Evolutionary conservation across 1,140 invertebrate genomes (phyloP).

Genomic region (Dendrolimus kikuchii): DNA sequence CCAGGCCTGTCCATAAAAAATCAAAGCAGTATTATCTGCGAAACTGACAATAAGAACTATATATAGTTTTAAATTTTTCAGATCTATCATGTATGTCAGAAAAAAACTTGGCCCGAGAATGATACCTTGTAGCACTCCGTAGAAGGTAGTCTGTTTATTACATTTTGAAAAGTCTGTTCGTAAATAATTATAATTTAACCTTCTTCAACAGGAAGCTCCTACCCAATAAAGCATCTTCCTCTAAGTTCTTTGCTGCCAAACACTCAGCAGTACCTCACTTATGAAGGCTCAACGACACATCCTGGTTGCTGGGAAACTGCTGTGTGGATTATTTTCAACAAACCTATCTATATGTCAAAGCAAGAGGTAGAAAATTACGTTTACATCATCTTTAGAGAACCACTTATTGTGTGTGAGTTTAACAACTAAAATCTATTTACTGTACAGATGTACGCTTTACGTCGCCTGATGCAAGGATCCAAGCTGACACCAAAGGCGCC

Average conservation of each 20-base stretch:
- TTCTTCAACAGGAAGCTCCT: constrained; percentile 77
- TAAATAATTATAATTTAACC: too few species aligned
- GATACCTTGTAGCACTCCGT: too few species aligned
- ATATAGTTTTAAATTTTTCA: too few species aligned
- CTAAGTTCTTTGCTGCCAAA: constrained; percentile 87
- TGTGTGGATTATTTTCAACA: constrained; percentile 96
- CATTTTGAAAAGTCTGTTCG: too few species aligned
- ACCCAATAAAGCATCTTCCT: constrained; percentile 87
- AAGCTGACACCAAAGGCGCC: constrained; percentile 88
- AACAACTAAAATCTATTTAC: neutral
- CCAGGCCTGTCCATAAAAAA: too few species aligned
- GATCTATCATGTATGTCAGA: too few species aligned
- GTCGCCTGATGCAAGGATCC: constrained; percentile 90
- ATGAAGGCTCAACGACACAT: constrained; percentile 97
- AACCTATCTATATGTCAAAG: constrained; percentile 95
- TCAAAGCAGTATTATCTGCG: too few species aligned
- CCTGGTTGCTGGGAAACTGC: constrained; percentile 95
- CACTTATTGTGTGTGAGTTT: neutral
- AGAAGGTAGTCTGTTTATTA: too few species aligned
- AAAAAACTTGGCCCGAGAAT: too few species aligned
- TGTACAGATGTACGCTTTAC: constrained; percentile 85
- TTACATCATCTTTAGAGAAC: neutral
- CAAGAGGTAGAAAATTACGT: constrained; percentile 81
- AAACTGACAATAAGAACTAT: too few species aligned
- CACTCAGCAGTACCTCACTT: constrained; percentile 95